Evolutionary conservation across 1,140 invertebrate genomes (phyloP), one percentile per base, ranked within the genome.

Genomic region (Luehdorfia chinensis): DNA sequence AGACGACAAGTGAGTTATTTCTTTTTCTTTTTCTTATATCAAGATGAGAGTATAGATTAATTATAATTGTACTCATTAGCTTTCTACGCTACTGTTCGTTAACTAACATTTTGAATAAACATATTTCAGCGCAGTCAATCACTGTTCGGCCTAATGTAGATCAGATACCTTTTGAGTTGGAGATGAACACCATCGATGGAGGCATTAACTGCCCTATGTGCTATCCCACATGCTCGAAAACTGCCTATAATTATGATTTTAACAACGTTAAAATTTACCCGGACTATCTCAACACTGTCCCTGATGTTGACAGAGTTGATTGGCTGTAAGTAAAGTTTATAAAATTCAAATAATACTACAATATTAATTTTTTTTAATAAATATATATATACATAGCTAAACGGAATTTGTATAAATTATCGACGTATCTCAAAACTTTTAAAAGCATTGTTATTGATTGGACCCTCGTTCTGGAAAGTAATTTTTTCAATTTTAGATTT

Each of bases 401-500:
- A n/a, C n/a, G n/a, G n/a, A n/a, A n/a, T n/a, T n/a, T n/a, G n/a
- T n/a, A n/a, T n/a, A n/a, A n/a, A n/a, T 21, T 41, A 41, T 41
- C 71, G 67, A 12, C 79, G 69, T 48, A 84, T 77, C 46, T 80
- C 76, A 46, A 84, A 84, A 30, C 56, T 72, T 43, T 52, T 66
- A 50, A 77, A 81, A 4, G 79, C 72, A 27, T 50, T 63, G 18
- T 18, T 73, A 27, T 50, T 66, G 2, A 87, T 80, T 1, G 70
- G 46, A 1, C 59, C 65, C 31, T 85, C 79, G 31, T 87, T 87
- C 30, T 63, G 84, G 61, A 93, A 93, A 2, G 87, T 77, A 1
- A 87, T 87, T 59, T 89, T 91, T 8, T 90, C 88, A 37, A 93
- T 92, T 30, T 70, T 87, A 1, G 90, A 91, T 16, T 87, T 79